Percentiles rank a stretch among this genome's conserved stretches.
Conservation (phyloP, 2,797 vertebrate genomes). For the Psittacula echo region DNA sequence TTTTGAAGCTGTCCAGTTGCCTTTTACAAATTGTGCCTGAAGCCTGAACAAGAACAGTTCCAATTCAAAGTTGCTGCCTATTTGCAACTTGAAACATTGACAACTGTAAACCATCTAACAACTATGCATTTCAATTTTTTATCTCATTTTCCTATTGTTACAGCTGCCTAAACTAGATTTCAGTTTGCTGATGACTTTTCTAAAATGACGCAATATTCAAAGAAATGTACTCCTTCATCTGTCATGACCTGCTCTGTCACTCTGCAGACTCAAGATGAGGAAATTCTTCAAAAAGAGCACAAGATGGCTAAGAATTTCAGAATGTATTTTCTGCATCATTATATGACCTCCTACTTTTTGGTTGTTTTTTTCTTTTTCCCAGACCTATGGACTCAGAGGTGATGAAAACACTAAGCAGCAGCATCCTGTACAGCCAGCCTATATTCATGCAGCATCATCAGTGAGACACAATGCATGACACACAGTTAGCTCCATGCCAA, state of each 20-base stretch:
- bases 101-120: background rate
- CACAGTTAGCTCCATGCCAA: background rate
- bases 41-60: background rate
- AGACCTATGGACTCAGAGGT: background rate
- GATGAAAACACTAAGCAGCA: background rate
- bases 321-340: background rate
- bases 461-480: background rate
- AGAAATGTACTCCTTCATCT: background rate
- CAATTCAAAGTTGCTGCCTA: background rate
- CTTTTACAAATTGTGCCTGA: background rate
- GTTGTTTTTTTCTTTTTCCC: background rate
- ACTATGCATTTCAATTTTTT: background rate
- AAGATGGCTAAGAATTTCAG: background rate
- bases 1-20: background rate
- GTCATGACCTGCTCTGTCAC: background rate
- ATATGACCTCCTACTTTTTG: background rate
- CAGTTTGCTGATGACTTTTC: background rate
- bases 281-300: background rate
- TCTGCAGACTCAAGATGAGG: background rate
- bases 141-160: background rate
- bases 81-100: background rate
- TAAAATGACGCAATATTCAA: background rate
- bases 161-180: background rate
- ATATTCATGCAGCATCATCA: background rate
- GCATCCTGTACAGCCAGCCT: background rate